Percentiles rank a stretch among this genome's conserved stretches.
phyloP scores from a whole-genome alignment of 37 sponge, comb jelly and placozoan species.

The Petrosia ficiformis region DNA sequence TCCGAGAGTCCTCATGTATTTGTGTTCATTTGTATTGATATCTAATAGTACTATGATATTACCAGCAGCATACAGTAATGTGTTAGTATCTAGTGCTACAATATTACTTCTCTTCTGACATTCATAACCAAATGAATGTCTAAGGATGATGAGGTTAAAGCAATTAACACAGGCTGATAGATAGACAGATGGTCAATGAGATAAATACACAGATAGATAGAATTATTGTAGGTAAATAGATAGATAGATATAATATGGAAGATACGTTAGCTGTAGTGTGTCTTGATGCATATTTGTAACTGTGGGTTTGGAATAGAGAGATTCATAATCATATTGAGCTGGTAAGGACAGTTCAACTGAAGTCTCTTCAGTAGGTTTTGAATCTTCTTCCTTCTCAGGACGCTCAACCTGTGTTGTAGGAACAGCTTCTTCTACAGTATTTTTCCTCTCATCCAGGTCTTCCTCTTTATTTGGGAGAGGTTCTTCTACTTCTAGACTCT shows the following conservation, averaged over 20 bases:
- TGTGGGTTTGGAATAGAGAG: neutral
- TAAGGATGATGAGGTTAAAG: constrained; percentile 25
- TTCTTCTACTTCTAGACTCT: no score
- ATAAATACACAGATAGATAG: neutral
- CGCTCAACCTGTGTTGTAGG: constrained; percentile 11
- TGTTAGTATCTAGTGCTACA: constrained; percentile 63
- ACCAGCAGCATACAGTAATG: constrained; percentile 84
- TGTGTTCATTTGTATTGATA: constrained; percentile 59
- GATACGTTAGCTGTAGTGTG: neutral
- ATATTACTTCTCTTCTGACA: constrained; percentile 90
- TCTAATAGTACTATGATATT: constrained; percentile 83
- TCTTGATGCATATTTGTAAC: neutral
- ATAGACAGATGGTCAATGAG: neutral
- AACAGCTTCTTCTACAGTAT: constrained; percentile 13
- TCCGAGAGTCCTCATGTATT: constrained; percentile 73
- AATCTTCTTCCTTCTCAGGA: neutral
- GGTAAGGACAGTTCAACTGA: constrained; percentile 53
- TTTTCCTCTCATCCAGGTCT: constrained; percentile 10
- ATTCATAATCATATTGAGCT: constrained; percentile 23
- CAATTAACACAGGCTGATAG: neutral
- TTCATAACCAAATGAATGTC: constrained; percentile 97
- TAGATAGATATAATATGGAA: neutral
- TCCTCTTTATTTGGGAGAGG: no score
- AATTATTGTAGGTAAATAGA: neutral
- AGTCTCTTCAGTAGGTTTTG: constrained; percentile 2